phyloP scores from a whole-genome alignment of 2,113 vertebrate species.

The Microcebus murinus region DNA sequence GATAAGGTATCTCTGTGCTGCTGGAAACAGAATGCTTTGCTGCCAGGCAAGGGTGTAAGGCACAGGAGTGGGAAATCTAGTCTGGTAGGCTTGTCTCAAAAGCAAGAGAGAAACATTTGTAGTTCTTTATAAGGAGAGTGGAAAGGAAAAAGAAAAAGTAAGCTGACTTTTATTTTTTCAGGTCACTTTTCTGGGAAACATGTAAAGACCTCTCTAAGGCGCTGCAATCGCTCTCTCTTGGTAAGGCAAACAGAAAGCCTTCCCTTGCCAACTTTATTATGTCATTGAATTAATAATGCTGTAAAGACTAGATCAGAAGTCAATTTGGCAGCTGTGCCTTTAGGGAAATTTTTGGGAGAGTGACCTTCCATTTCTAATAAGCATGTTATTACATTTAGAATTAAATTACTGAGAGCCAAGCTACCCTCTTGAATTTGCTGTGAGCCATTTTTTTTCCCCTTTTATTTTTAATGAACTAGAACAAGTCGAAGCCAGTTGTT shows the following conservation, averaged over 20 bases:
- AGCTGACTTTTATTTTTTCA: slow-evolving; percentile 18
- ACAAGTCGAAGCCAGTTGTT: slow-evolving; percentile 40
- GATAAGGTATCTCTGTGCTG: neutral
- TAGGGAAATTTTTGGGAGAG: slow-evolving; percentile 72
- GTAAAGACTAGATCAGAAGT: slow-evolving; percentile 72
- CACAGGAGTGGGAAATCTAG: neutral
- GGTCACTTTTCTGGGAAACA: slow-evolving; percentile 29
- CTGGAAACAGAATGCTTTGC: neutral
- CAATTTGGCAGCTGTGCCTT: slow-evolving; percentile 71
- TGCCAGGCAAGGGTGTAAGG: neutral
- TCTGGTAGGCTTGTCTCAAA: slow-evolving; percentile 3
- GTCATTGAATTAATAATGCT: slow-evolving; percentile 70
- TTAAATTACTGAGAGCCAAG: slow-evolving; percentile 60
- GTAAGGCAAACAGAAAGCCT: neutral
- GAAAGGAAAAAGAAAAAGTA: neutral
- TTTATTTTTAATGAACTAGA: slow-evolving; percentile 67
- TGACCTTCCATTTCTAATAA: slow-evolving; percentile 78
- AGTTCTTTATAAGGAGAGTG: neutral
- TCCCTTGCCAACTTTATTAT: slow-evolving; percentile 54
- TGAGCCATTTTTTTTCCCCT: slow-evolving; percentile 52
- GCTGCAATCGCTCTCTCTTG: neutral
- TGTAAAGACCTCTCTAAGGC: neutral
- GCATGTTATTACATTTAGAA: slow-evolving; percentile 73
- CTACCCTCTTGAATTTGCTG: slow-evolving; percentile 53
- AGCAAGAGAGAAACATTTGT: neutral